Conservation (phyloP, 2,113 vertebrate genomes). For the Etheostoma spectabile region DNA sequence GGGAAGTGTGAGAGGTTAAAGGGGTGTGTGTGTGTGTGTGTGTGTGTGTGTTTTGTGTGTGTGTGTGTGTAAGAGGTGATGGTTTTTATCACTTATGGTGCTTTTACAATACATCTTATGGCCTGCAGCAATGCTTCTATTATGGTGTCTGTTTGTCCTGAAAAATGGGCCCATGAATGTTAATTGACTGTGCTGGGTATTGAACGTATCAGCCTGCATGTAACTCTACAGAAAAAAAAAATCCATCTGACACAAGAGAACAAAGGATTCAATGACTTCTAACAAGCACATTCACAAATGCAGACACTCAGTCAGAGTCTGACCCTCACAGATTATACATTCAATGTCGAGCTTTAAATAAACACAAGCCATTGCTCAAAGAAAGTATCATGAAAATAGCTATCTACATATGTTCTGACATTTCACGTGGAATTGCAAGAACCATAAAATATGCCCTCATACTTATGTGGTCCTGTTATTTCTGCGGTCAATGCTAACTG, state of each 20-base stretch:
- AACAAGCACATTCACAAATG: constrained; percentile 2
- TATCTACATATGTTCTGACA: constrained; percentile 2
- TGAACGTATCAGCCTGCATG: constrained; percentile 13
- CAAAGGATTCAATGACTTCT: constrained; percentile 29
- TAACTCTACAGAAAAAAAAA: not conserved
- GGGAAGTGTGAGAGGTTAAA: not conserved
- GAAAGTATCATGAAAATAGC: constrained; percentile 1
- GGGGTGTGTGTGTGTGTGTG: no score
- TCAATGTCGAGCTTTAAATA: not conserved
- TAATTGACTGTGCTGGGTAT: constrained; percentile 7
- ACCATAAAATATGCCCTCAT: not conserved
- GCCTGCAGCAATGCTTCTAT: constrained; percentile 36
- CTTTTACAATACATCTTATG: constrained; percentile 27
- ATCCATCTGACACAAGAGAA: not conserved
- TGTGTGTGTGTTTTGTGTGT: no score
- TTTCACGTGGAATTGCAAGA: constrained; percentile 6
- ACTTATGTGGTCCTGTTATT: not conserved
- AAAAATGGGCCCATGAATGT: constrained; percentile 24
- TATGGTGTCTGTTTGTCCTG: constrained; percentile 34
- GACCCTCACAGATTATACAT: constrained; percentile 32
- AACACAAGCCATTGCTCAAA: not conserved
- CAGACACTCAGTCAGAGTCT: constrained; percentile 3
- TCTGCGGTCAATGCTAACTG: not conserved
- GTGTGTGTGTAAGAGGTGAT: not conserved
- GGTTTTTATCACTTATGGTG: constrained; percentile 48